Evolutionary conservation across 2,888 invertebrate genomes (phyloP).

Genomic region (Cosmia pyralina): DNA sequence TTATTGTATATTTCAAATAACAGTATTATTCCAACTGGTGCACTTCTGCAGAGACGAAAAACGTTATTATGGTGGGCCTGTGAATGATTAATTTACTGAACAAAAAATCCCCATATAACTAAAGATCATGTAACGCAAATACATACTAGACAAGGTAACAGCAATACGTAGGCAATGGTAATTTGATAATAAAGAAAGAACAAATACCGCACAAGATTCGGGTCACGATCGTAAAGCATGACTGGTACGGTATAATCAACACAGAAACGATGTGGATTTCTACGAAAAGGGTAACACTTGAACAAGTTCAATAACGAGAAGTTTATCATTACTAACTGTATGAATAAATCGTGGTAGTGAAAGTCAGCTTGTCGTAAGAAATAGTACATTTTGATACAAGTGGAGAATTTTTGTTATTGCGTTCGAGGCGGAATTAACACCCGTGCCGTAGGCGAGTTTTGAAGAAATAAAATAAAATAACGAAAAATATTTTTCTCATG

Average conservation of each 20-base stretch:
- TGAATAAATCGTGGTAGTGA: background rate
- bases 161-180: constrained; percentile 58
- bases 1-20: background rate
- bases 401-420: too few species aligned
- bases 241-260: constrained; percentile 46
- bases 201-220: constrained; percentile 64
- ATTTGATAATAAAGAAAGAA: constrained; percentile 68
- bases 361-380: background rate
- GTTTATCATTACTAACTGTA: too few species aligned
- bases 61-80: background rate
- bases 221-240: constrained; percentile 72
- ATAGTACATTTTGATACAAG: too few species aligned
- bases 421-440: too few species aligned
- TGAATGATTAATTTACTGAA: background rate
- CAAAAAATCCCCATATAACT: background rate
- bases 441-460: too few species aligned
- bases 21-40: background rate
- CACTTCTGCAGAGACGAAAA: background rate
- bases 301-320: constrained; percentile 11
- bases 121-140: background rate
- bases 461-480: too few species aligned
- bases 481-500: too few species aligned
- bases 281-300: constrained; percentile 18
- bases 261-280: constrained; percentile 14
- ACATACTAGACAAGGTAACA: constrained; percentile 16